Evolutionary conservation across 2,797 vertebrate species (phyloP).

Genomic region (Monodelphis domestica): DNA sequence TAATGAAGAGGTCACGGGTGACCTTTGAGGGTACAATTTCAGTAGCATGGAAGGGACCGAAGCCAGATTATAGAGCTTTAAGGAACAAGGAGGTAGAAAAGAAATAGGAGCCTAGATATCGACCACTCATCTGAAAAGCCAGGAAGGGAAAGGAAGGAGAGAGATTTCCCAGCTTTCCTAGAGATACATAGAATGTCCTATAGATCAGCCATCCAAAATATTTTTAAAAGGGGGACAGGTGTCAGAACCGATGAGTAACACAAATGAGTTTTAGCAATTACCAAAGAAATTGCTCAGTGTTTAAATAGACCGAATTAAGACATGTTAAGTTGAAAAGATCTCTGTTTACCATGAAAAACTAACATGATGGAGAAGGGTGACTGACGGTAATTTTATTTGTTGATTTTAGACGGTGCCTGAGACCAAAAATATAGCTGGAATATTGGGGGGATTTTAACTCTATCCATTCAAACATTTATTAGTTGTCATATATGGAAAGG

Average conservation of each 20-base stretch:
- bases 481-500: not conserved
- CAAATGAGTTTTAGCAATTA: slow-evolving; percentile 28
- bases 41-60: not conserved
- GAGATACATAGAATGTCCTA: not conserved
- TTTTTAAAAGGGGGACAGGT: not conserved
- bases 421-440: not conserved
- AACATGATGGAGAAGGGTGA: not conserved
- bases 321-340: slow-evolving; percentile 30
- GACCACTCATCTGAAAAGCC: slow-evolving; percentile 1
- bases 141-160: not conserved
- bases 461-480: not conserved
- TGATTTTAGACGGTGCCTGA: not conserved
- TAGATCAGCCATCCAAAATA: not conserved
- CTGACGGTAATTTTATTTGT: not conserved
- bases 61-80: not conserved
- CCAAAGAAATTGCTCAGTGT: not conserved
- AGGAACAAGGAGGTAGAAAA: not conserved
- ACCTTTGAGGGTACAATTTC: slow-evolving; percentile 62
- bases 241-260: not conserved
- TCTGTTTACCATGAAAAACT: slow-evolving; percentile 30
- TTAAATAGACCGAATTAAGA: slow-evolving; percentile 7
- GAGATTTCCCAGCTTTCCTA: not conserved
- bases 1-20: slow-evolving; percentile 6
- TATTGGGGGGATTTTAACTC: not conserved
- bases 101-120: not conserved